Percentiles rank a stretch among this genome's conserved stretches.
Conservation (phyloP, 1,140 invertebrate species). For the Drosophila ironensis region DNA sequence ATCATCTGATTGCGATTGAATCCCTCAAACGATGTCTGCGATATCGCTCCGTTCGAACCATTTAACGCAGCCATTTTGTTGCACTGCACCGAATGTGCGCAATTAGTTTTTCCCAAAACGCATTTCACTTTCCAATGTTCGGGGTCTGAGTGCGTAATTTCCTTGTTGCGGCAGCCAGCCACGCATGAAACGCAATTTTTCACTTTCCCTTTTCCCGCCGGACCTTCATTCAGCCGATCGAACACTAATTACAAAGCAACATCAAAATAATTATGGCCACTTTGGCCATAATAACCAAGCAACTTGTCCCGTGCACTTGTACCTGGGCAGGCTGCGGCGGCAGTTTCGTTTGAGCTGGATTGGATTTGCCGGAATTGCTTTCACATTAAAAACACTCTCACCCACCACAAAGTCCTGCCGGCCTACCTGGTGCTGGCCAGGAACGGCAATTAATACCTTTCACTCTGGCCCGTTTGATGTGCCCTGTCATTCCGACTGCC, state of each 20-base stretch:
- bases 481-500: conserved; percentile 55
- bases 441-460: conserved; percentile 75
- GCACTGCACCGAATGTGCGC: conserved; percentile 31
- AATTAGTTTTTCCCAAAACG: conserved; percentile 53
- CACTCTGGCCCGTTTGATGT: conserved; percentile 69
- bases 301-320: conserved; percentile 55
- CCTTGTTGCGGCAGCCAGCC: conserved; percentile 60
- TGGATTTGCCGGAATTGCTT: conserved; percentile 75
- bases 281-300: conserved; percentile 67
- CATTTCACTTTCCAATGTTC: conserved; percentile 58
- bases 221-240: conserved; percentile 51
- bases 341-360: conserved; percentile 43
- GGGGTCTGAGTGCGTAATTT: conserved; percentile 71
- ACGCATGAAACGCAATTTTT: conserved; percentile 76
- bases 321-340: no score
- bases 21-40: not conserved
- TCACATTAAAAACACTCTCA: conserved; percentile 78
- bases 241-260: conserved; percentile 78
- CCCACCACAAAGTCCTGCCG: conserved; percentile 24
- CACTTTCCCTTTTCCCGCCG: conserved; percentile 63
- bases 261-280: conserved; percentile 79
- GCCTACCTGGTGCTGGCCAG: conserved; percentile 59
- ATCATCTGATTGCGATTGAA: no score
- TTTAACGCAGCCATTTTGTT: conserved; percentile 28
- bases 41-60: not conserved